Conservation (phyloP, 2,888 invertebrate species). For the Caenorhabditis sp. region DNA sequence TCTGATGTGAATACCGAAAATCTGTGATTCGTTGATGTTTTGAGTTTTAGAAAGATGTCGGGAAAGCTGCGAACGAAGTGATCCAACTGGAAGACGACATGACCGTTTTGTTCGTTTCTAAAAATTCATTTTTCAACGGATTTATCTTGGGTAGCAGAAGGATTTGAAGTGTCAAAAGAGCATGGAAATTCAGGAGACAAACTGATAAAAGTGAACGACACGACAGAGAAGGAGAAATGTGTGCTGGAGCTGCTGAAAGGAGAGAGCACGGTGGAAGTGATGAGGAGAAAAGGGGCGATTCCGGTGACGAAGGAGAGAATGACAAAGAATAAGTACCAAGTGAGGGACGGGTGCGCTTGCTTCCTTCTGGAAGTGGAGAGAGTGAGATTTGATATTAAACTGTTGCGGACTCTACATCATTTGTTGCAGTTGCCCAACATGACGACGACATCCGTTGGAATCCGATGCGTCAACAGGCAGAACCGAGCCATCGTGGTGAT, state of each 20-base stretch:
- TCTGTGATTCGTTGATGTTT: no score
- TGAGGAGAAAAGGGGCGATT: slow-evolving; percentile 2
- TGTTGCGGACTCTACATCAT: neutral
- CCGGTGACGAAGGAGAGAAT: slow-evolving; percentile 7
- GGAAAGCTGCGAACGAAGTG: slow-evolving; percentile 5
- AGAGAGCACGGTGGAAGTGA: slow-evolving; percentile 3
- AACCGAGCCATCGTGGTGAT: no score
- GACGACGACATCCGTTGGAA: slow-evolving; percentile 3
- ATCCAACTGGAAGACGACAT: slow-evolving; percentile 18
- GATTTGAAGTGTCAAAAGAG: no score
- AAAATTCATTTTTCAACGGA: slow-evolving; percentile 31
- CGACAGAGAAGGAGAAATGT: slow-evolving; percentile 9
- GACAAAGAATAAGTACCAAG: neutral
- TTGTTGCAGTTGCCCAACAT: slow-evolving; percentile 4
- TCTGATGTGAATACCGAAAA: no score
- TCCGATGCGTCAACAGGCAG: no score
- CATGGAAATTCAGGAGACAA: no score
- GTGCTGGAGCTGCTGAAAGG: slow-evolving; percentile 7
- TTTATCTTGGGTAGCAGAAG: slow-evolving; percentile 40
- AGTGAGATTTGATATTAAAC: neutral
- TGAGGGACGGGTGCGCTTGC: neutral
- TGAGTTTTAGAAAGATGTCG: slow-evolving; percentile 12
- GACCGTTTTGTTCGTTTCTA: slow-evolving; percentile 16
- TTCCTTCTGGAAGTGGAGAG: slow-evolving; percentile 13
- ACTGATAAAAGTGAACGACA: slow-evolving; percentile 16